These are phyloP conservation scores for Nyctalus aviator DNA, from an alignment of 2,797 vertebrate genomes.

Conservation along the genomic window DNA sequence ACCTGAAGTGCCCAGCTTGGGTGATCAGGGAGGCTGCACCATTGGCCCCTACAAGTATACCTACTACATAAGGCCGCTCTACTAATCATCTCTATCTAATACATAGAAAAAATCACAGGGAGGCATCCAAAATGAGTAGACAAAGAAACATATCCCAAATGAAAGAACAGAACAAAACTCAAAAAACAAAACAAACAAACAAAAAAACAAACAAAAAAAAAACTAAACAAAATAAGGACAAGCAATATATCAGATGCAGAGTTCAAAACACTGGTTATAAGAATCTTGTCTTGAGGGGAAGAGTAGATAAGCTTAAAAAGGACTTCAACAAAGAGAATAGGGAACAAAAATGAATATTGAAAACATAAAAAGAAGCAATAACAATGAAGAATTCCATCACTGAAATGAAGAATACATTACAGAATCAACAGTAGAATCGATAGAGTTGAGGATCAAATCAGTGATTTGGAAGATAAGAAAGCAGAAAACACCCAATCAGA, in stretches of 20 bases:
- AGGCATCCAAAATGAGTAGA: neutral
- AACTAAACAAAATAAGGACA: neutral
- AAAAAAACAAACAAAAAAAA: too few species aligned
- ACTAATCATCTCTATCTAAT: neutral
- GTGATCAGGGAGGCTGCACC: neutral
- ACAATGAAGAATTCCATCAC: neutral
- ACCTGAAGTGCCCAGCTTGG: neutral
- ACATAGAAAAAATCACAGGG: neutral
- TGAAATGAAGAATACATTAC: neutral
- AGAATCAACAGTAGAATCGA: neutral
- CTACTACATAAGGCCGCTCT: neutral
- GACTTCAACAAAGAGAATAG: neutral
- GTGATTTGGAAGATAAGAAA: neutral
- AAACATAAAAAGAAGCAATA: neutral
- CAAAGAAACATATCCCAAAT: neutral
- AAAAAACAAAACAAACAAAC: neutral
- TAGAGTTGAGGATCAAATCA: neutral
- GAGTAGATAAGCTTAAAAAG: neutral
- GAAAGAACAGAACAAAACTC: neutral
- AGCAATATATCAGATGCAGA: neutral
- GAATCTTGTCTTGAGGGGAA: neutral
- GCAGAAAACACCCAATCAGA: neutral
- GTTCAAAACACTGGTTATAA: neutral
- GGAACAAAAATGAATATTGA: neutral
- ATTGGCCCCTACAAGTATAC: neutral